phyloP scores from a whole-genome alignment of 2,888 invertebrate species.

The Athalia cordata region DNA sequence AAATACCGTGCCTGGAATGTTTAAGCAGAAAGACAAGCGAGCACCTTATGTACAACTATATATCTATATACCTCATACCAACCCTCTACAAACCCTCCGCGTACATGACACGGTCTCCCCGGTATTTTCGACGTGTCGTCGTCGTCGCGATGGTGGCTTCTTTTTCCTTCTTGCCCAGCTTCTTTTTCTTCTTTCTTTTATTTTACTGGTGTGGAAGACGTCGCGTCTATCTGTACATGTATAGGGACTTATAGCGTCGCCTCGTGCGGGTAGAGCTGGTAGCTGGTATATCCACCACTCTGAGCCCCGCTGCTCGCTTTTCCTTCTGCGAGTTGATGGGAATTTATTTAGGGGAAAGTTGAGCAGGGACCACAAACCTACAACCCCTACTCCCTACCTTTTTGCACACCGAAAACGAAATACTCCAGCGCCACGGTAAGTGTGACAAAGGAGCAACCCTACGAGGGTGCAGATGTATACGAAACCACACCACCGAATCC shows the following conservation, averaged over 20 bases:
- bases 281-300: too few species aligned
- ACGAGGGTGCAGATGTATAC: not conserved
- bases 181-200: slow-evolving; percentile 42
- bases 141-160: slow-evolving; percentile 43
- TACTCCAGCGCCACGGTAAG: slow-evolving; percentile 27
- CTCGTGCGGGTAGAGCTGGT: too few species aligned
- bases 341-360: slow-evolving; percentile 32
- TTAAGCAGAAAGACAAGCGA: slow-evolving; percentile 27
- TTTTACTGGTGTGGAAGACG: not conserved
- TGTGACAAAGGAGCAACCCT: slow-evolving; percentile 29
- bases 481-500: too few species aligned
- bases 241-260: too few species aligned
- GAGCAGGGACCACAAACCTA: not conserved
- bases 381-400: too few species aligned
- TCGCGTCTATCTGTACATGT: too few species aligned
- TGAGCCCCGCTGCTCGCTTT: too few species aligned
- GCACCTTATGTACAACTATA: slow-evolving; percentile 15
- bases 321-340: slow-evolving; percentile 15
- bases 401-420: slow-evolving; percentile 4
- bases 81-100: not conserved
- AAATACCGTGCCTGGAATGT: slow-evolving; percentile 70
- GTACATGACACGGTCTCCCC: too few species aligned
- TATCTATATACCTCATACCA: not conserved
- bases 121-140: not conserved
- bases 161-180: slow-evolving; percentile 33